phyloP scores from a whole-genome alignment of 2,797 vertebrate genomes.

The Garrulus glandarius region DNA sequence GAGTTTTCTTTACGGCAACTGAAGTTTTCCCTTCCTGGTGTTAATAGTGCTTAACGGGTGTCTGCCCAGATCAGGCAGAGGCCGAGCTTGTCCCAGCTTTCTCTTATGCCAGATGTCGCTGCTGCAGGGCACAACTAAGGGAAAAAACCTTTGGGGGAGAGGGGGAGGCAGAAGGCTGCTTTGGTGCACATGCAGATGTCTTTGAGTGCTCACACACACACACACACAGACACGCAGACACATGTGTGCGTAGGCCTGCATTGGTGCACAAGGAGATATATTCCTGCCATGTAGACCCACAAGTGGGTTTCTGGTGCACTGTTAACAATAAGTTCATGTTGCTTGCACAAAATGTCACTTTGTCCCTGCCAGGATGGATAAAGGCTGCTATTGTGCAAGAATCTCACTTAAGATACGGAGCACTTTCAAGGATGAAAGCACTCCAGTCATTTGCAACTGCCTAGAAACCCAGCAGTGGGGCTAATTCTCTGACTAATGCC shows the following conservation, averaged over 20 bases:
- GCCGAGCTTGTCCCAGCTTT: not conserved
- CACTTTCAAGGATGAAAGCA: conserved; percentile 23
- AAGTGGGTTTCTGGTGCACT: not conserved
- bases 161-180: not conserved
- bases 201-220: not conserved
- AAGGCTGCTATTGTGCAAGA: not conserved
- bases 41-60: not conserved
- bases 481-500: conserved; percentile 16
- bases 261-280: accelerated
- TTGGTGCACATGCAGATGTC: not conserved
- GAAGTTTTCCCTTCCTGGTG: not conserved
- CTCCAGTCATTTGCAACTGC: not conserved
- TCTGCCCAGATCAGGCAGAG: not conserved
- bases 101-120: not conserved
- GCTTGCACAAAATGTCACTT: not conserved
- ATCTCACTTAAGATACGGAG: not conserved
- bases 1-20: not conserved
- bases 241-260: accelerated
- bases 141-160: not conserved
- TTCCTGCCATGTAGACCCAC: accelerated
- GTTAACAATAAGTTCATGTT: not conserved
- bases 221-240: not conserved
- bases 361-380: not conserved
- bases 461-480: not conserved
- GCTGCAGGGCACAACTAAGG: not conserved